Evolutionary conservation across 92 coral and sea anemone genomes (phyloP), one percentile per base, ranked within the genome.

Genomic region (Heteractis magnifica): DNA sequence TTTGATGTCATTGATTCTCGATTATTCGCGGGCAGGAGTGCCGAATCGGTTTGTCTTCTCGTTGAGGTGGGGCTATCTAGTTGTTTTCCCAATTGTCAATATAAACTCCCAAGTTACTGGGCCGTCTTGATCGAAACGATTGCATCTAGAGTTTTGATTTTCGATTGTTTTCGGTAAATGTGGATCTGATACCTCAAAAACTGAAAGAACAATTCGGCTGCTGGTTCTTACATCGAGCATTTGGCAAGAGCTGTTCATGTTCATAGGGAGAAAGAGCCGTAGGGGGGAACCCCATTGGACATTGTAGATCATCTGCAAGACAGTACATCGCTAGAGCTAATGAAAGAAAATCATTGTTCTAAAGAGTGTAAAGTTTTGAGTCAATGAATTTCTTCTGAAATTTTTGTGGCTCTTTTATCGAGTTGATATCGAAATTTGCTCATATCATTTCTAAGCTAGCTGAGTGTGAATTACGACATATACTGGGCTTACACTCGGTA

Each of bases 121-220:
- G 49, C 3, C 49, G 80, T 55, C 20, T 76, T 51, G 79, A 77
- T 8, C 50, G 21, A 71, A 78, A 65, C 86, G 86, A 84, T 76
- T 84, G 83, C 84, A 86, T 86, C 85, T 84, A 86, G 81, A 80
- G 87, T 88, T 81, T 81, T 88, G 81, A 90, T 86, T 84, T 86
- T 93, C 78, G 91, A 88, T 90, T 90, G 85, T 88, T 81, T 91
- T 82, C 86, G 79, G 50, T 83, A 84, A 72, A 52, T 81, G 48
- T 78, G 52, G 58, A 86, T 81, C 85, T 84, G 44, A 79, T 77
- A 79, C 91, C 83, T 51, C 41, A 72, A 85, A 86, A 82, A 83
- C 71, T 59, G 41, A 10, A 65, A 73, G 74, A 78, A 76, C 81
- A 76, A 71, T 65, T 85, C 21, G 71, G 88, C 76, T 51, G 44